phyloP scores from a whole-genome alignment of 2,888 invertebrate genomes.

The Abscondita cerata region DNA sequence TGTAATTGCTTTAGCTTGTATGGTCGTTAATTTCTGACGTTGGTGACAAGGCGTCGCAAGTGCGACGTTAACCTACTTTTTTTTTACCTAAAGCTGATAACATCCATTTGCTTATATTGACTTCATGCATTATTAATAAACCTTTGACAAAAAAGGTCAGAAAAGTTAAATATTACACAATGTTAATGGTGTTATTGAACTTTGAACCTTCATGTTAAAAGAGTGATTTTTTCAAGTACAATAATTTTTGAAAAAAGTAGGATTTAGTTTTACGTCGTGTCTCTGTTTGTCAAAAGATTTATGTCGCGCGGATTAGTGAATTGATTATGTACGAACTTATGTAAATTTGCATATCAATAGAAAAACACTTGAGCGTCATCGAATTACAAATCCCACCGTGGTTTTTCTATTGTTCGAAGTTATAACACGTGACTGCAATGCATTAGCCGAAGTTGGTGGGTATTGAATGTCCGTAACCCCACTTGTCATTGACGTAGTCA shows the following conservation, averaged over 20 bases:
- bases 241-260: no score
- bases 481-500: slow-evolving; percentile 55
- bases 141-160: slow-evolving; percentile 29
- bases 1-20: no score
- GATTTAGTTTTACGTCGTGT: no score
- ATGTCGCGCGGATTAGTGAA: no score
- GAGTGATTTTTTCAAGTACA: background rate
- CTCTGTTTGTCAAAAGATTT: no score
- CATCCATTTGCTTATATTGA: slow-evolving; percentile 3
- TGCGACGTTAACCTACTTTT: slow-evolving; percentile 16
- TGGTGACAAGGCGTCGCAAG: background rate
- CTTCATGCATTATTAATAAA: slow-evolving; percentile 29
- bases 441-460: slow-evolving; percentile 27
- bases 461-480: slow-evolving; percentile 23
- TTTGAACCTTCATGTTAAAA: slow-evolving; percentile 13
- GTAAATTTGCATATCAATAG: no score
- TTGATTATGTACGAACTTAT: background rate
- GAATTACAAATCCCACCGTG: slow-evolving; percentile 14
- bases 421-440: slow-evolving; percentile 26
- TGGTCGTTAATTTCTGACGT: no score
- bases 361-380: slow-evolving; percentile 8
- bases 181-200: slow-evolving; percentile 22
- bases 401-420: slow-evolving; percentile 24
- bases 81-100: slow-evolving; percentile 15
- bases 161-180: slow-evolving; percentile 23